Base-by-base conservation (phyloP, 2,113 vertebrate species). In the Colius striatus region DNA sequence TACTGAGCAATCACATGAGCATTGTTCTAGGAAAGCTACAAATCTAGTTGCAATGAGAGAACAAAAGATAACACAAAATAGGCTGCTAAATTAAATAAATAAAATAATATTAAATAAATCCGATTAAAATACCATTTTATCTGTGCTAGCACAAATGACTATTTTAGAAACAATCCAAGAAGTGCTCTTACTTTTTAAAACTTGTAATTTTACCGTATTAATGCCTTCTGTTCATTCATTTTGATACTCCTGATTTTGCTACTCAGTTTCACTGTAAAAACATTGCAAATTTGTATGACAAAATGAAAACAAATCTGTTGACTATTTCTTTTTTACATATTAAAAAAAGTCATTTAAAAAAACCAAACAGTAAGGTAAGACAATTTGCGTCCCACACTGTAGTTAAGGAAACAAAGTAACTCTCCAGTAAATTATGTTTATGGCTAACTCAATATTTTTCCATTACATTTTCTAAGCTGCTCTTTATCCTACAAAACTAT, bases 171-270 rank as follows among this genome's bases (percentile, higher is more conserved):
- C 53, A 94, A 86, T 41, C 75, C 8, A 36, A 94, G 80, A 67
- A 91, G 50, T 79, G 89, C 91, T 95, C 85, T 94, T 96, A 74
- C 79, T 95, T 97, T 95, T 84, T 76, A 58, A 79, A 47, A 86
- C 93, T 97, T 95, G 68, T 84, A 91, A 76, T 92, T 96, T 97
- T 92, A 80, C 77, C 86, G 71, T 91, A 91, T 75, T 94, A 97
- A 92, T 82, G 71, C 84, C 89, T 96, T 45, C 63, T 76, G 43
- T 47, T 95, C 90, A 78, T 88, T 95, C 92, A 97, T 94, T 94
- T 91, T 87, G 48, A 85, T 68, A 65, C 65, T 93, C 74, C 21
- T n/a, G 75, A 95, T 95, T 95, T 79, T 83, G 71, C 75, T 51
- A 84, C n/a, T 83, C 22, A 70, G 50, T 91, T 95, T 96, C 67